Percentiles rank a stretch among this genome's conserved stretches.
Conservation (phyloP, 2,113 vertebrate genomes). For the Copsychus sechellarum region DNA sequence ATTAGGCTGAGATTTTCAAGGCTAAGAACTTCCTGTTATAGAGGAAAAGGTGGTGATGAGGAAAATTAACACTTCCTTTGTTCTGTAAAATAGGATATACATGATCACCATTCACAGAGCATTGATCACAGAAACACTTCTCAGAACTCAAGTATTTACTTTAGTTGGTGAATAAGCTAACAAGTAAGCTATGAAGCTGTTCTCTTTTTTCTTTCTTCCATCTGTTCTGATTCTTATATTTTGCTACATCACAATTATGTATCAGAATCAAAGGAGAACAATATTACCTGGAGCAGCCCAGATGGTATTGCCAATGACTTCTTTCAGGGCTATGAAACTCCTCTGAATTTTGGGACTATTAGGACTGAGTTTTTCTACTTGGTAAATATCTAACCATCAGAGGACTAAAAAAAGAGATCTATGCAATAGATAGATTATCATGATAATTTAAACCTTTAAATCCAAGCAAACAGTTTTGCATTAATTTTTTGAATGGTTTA, state of each 20-base stretch:
- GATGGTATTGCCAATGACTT: background rate
- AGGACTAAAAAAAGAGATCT: background rate
- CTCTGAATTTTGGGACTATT: background rate
- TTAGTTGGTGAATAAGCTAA: background rate
- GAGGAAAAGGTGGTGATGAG: background rate
- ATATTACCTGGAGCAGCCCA: background rate
- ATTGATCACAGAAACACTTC: background rate
- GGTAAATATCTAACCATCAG: background rate
- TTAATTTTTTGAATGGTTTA: background rate
- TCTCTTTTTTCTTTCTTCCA: background rate
- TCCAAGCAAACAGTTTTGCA: background rate
- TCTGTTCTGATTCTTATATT: background rate
- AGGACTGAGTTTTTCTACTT: background rate
- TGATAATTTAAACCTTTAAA: background rate
- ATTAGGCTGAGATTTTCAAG: background rate
- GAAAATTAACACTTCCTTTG: background rate
- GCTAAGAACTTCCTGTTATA: background rate
- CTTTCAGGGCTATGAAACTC: background rate
- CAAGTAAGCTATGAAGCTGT: background rate
- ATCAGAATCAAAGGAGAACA: background rate
- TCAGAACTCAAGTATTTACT: background rate
- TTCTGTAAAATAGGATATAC: background rate
- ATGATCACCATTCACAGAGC: background rate
- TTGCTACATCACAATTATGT: background rate
- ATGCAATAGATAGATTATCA: background rate